Base-by-base conservation (phyloP, 2,113 vertebrate genomes). In the Lophotis ruficrista region DNA sequence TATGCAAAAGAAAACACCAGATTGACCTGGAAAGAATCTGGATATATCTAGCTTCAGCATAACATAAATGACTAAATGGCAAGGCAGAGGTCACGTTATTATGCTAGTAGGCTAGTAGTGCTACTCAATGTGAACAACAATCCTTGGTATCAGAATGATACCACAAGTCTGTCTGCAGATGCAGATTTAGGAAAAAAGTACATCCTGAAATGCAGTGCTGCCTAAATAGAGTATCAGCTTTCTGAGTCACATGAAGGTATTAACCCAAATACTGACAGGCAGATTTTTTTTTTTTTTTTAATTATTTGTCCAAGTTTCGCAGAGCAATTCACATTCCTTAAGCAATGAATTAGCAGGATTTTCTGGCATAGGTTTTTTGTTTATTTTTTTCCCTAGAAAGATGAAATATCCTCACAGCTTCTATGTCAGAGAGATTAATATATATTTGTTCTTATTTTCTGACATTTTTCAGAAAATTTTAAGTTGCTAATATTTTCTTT, bases 121-220 rank as follows among this genome's bases (percentile, higher is more conserved):
- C 23, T 50, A 20, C 17, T 25, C 41, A 48, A 35, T 5, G 4
- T 43, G 38, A 89, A n/a, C 9, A 57, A 12, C 27, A 62, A 13
- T 31, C 27, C 15, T 53, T n/a, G 3, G 21, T 58, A 60, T 50
- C 38, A 58, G 79, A 66, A 7, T 54, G 10, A 64, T 81, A 60
- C 2, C 16, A 25, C 30, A 35, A 51, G 10, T 35, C n/a, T 28
- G n/a, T 43, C 43, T 0, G 0, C 20, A 81, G 56, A 27, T 0
- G 5, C 12, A 87, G n/a, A 33, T 41, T 75, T 87, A 45, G 68
- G 10, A 28, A 45, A 45, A 86, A 70, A 90, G 3, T 5, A 56
- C 4, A 1, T 6, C 37, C 16, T 70, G 58, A 77, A 65, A 72
- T n/a, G 14, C 14, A 31, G 7, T 54, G 14, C 4, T 76, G 35